These are phyloP conservation scores for Pristiophorus japonicus DNA, from an alignment of 2,113 vertebrate genomes.

Conservation along the genomic window DNA sequence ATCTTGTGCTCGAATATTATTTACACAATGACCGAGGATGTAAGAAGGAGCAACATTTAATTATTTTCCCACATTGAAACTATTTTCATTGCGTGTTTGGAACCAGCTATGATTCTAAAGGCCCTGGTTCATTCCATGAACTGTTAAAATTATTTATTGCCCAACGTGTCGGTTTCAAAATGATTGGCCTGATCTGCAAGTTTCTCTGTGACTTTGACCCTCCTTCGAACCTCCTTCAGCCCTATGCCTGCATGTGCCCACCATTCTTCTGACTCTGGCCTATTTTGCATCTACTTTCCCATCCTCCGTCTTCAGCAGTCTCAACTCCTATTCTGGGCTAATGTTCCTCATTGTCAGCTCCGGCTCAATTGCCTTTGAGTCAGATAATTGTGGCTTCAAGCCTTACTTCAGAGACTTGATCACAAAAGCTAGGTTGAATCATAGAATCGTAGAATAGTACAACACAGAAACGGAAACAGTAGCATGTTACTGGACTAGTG, in stretches of 20 bases:
- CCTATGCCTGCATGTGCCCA: background rate
- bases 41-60: background rate
- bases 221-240: no score
- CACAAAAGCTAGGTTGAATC: no score
- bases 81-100: background rate
- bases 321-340: background rate
- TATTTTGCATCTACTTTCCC: background rate
- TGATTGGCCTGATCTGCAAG: background rate
- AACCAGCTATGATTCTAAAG: background rate
- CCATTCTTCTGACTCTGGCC: background rate
- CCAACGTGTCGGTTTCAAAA: background rate
- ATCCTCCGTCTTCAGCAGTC: background rate
- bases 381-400: background rate
- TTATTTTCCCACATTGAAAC: background rate
- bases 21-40: background rate
- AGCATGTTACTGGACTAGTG: no score
- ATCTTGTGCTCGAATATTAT: background rate
- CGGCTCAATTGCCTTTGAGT: background rate
- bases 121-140: background rate
- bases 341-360: background rate
- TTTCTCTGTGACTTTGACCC: background rate
- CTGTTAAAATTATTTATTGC: background rate
- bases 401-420: background rate
- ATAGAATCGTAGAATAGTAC: no score
- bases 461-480: no score